These are phyloP conservation scores for Spodoptera frugiperda DNA, from an alignment of 1,140 invertebrate species.

Conservation along the genomic window DNA sequence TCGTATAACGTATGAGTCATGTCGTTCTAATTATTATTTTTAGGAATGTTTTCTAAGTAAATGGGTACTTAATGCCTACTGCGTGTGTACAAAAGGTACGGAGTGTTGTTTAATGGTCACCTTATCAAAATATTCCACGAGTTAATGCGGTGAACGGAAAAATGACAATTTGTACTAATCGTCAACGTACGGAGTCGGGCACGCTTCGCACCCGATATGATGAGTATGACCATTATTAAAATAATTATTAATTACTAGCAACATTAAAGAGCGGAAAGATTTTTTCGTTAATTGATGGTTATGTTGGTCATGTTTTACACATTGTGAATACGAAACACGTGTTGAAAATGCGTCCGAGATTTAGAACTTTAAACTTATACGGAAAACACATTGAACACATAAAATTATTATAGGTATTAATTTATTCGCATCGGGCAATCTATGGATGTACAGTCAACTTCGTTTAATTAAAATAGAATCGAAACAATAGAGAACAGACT, in stretches of 20 bases:
- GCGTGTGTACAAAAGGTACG: background rate
- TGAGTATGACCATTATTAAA: slow-evolving; percentile 26
- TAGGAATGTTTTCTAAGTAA: background rate
- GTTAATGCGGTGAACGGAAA: slow-evolving; percentile 48
- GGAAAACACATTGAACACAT: no score
- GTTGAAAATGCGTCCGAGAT: no score
- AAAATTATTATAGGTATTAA: no score
- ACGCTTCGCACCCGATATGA: slow-evolving; percentile 2
- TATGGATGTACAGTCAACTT: no score
- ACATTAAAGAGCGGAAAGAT: slow-evolving; percentile 31
- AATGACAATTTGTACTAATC: slow-evolving; percentile 48
- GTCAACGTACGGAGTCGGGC: slow-evolving; percentile 12
- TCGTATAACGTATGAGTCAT: slow-evolving; percentile 1
- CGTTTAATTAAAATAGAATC: no score
- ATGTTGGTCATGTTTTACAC: background rate
- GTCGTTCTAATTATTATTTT: background rate
- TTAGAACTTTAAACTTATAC: no score
- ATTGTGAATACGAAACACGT: no score
- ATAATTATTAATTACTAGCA: slow-evolving; percentile 25
- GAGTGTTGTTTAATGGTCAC: slow-evolving; percentile 9
- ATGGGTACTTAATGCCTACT: background rate
- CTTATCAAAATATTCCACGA: slow-evolving; percentile 48
- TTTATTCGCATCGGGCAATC: no score
- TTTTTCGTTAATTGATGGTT: slow-evolving; percentile 1
- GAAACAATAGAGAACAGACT: no score